Evolutionary conservation across 2,888 invertebrate species (phyloP).

Genomic region (Achlya flavicornis): DNA sequence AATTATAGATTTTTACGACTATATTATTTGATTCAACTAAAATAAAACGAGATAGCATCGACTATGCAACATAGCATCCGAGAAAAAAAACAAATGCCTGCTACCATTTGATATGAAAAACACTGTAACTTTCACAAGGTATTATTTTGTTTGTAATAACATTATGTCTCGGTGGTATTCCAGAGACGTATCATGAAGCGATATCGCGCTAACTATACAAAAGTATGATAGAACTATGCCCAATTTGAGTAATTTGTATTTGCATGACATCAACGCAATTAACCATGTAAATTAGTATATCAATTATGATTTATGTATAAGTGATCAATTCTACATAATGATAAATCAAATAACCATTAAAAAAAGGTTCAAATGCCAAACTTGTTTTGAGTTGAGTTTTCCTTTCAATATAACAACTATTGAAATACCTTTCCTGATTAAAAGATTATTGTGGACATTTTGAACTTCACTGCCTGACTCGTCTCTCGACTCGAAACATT

Average conservation of each 20-base stretch:
- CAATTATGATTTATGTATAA: neutral
- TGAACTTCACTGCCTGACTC: constrained; percentile 20
- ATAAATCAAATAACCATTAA: neutral
- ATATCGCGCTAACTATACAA: neutral
- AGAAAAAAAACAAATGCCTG: too few species aligned
- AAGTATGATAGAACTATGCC: neutral
- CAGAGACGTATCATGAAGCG: neutral
- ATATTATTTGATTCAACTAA: too few species aligned
- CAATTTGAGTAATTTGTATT: neutral
- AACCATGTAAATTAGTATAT: neutral
- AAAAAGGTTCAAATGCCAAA: neutral
- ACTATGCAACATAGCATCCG: too few species aligned
- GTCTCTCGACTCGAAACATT: too few species aligned
- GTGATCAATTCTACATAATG: too few species aligned
- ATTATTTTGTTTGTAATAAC: constrained; percentile 12
- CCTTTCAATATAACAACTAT: too few species aligned
- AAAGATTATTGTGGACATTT: neutral
- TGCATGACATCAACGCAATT: neutral
- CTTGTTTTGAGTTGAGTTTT: neutral
- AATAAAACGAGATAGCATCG: too few species aligned
- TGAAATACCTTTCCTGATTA: neutral
- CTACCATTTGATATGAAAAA: too few species aligned
- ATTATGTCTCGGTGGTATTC: neutral
- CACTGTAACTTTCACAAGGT: too few species aligned
- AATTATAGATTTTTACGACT: too few species aligned